A percentile compares a stretch with the other conserved stretches of the same genome.
Evolutionary conservation across 2,113 vertebrate genomes (phyloP).

Genomic region (Hippoglossus stenolepis): DNA sequence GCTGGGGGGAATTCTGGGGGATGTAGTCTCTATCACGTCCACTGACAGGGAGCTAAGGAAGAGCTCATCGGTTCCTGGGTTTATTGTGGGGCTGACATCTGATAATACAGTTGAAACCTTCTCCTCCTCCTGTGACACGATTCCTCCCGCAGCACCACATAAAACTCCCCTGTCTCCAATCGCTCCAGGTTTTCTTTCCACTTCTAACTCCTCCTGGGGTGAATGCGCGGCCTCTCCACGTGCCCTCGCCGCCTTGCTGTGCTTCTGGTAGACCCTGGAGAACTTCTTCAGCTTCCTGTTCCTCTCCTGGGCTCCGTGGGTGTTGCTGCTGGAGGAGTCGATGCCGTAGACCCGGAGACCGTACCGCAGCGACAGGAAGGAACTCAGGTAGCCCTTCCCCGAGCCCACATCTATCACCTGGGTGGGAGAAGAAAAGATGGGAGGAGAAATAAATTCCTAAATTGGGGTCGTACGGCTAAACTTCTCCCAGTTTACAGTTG

Average conservation of each 20-base stretch:
- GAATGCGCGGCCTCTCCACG: not conserved
- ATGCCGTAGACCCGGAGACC: slow-evolving; percentile 94
- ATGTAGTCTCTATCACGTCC: slow-evolving; percentile 79
- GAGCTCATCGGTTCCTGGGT: slow-evolving; percentile 68
- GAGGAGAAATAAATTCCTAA: not conserved
- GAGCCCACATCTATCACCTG: slow-evolving; percentile 97
- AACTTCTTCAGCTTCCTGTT: slow-evolving; percentile 96
- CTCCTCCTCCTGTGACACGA: slow-evolving; percentile 18
- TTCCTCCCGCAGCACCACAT: not conserved
- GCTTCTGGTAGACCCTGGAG: slow-evolving; percentile 86
- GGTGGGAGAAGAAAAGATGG: not conserved
- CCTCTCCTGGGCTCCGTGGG: slow-evolving; percentile 91
- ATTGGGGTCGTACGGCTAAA: too few species aligned
- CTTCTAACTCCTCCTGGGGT: not conserved
- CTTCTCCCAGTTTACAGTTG: not conserved
- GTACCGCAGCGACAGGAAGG: slow-evolving; percentile 93
- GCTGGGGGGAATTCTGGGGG: slow-evolving; percentile 68
- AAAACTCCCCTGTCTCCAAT: not conserved
- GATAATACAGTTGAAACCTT: slow-evolving; percentile 4
- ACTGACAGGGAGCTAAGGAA: slow-evolving; percentile 83
- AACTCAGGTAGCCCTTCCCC: slow-evolving; percentile 97
- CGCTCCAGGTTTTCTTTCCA: not conserved
- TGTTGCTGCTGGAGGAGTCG: slow-evolving; percentile 93
- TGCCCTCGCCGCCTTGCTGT: not conserved
- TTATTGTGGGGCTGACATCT: slow-evolving; percentile 2